These are phyloP conservation scores for Brachypalpus laphriformis DNA, from an alignment of 2,888 invertebrate species.

Conservation along the genomic window DNA sequence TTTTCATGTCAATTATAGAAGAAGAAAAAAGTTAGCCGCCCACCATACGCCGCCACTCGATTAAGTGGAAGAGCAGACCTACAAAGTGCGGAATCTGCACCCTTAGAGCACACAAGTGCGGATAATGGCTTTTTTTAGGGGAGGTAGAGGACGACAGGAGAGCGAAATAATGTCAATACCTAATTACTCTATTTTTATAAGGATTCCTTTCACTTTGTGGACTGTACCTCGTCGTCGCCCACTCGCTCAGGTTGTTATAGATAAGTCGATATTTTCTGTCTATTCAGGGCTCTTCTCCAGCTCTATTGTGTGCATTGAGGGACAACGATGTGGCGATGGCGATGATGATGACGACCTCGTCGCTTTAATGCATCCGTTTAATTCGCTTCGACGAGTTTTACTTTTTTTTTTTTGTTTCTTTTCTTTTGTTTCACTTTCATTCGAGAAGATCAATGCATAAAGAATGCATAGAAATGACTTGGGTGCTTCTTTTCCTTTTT, in stretches of 20 bases:
- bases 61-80: conserved; percentile 23
- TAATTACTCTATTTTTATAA: conserved; percentile 72
- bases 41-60: conserved; percentile 16
- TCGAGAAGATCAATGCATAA: conserved; percentile 28
- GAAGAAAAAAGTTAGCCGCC: background rate
- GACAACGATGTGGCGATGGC: conserved; percentile 31
- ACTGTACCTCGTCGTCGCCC: background rate
- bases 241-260: background rate
- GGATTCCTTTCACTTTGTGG: conserved; percentile 55
- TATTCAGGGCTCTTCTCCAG: conserved; percentile 32
- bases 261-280: conserved; percentile 52
- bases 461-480: conserved; percentile 1
- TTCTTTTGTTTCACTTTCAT: conserved; percentile 53
- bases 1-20: conserved; percentile 12
- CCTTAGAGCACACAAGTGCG: conserved; percentile 27
- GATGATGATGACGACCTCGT: conserved; percentile 35
- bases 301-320: conserved; percentile 19
- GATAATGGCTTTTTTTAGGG: conserved; percentile 22
- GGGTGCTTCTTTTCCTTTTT: background rate
- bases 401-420: background rate
- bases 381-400: conserved; percentile 53
- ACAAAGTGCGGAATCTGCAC: conserved; percentile 19
- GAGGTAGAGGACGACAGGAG: background rate
- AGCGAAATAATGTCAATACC: conserved; percentile 68
- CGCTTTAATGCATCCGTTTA: conserved; percentile 52